A percentile compares a stretch with the other conserved stretches of the same genome.
These are phyloP conservation scores for Brienomyrus brachyistius DNA, from an alignment of 2,113 vertebrate species.

Conservation along the genomic window DNA sequence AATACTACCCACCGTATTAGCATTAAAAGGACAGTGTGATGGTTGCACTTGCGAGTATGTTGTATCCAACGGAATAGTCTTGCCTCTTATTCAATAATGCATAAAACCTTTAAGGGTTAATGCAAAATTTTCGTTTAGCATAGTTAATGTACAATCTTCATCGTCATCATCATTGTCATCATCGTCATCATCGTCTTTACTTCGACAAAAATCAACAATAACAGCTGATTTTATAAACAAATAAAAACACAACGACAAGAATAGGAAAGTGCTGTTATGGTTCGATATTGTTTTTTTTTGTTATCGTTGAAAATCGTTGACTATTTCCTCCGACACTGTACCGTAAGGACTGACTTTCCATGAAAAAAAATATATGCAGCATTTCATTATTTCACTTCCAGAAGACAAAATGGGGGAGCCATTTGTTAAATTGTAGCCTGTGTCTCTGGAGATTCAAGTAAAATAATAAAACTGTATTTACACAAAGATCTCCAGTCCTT, in stretches of 20 bases:
- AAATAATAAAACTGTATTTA: slow-evolving; percentile 4
- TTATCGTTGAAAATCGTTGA: not conserved
- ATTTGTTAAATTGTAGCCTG: not conserved
- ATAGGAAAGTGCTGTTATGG: not conserved
- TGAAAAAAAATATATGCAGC: not conserved
- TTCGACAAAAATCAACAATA: slow-evolving; percentile 1
- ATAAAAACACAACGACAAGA: not conserved
- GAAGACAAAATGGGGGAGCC: not conserved
- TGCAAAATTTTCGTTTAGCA: not conserved
- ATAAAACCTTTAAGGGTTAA: not conserved
- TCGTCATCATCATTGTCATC: slow-evolving; percentile 3
- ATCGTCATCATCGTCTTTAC: not conserved
- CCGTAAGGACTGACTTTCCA: not conserved
- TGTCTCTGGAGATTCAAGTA: not conserved
- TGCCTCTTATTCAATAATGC: not conserved
- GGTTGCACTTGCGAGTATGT: not conserved
- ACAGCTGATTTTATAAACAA: slow-evolving; percentile 2
- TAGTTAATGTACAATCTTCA: not conserved
- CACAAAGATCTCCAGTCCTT: not conserved
- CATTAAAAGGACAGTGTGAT: not conserved
- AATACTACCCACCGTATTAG: not conserved
- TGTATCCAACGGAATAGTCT: not conserved
- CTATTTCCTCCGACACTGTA: too few species aligned
- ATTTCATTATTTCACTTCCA: slow-evolving; percentile 6
- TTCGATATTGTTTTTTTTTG: not conserved